Percentiles rank a stretch among this genome's conserved stretches.
These are phyloP conservation scores for Drosophila meridionalis DNA, from an alignment of 2,888 invertebrate genomes.

Conservation along the genomic window DNA sequence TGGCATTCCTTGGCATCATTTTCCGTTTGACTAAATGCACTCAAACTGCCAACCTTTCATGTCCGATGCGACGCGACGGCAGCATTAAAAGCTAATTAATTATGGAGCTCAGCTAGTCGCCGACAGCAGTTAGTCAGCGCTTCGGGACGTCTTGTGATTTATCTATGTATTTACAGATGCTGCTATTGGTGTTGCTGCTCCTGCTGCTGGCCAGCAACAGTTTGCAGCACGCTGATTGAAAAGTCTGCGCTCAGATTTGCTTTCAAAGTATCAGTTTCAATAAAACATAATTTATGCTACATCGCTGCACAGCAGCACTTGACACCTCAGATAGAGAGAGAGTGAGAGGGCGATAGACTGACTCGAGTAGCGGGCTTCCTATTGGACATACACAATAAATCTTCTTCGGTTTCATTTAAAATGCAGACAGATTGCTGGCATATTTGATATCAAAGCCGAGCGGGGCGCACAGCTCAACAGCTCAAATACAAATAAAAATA, in stretches of 20 bases:
- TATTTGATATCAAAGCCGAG: conserved; percentile 64
- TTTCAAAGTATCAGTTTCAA: conserved; percentile 73
- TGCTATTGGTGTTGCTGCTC: conserved; percentile 4
- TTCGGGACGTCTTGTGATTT: conserved; percentile 64
- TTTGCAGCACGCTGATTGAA: conserved; percentile 64
- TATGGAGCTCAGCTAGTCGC: conserved; percentile 60
- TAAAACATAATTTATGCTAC: conserved; percentile 75
- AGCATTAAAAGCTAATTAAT: conserved; percentile 80
- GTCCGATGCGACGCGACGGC: conserved; percentile 30
- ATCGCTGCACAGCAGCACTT: conserved; percentile 62
- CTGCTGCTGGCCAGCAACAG: conserved; percentile 60
- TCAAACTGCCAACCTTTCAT: conserved; percentile 63
- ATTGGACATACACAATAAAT: conserved; percentile 67
- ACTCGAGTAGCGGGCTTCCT: neutral
- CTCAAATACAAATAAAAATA: neutral
- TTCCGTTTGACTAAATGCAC: conserved; percentile 82
- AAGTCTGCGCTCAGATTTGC: conserved; percentile 60
- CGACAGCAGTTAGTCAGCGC: conserved; percentile 53
- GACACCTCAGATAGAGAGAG: conserved; percentile 62
- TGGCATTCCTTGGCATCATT: conserved; percentile 71
- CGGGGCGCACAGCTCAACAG: conserved; percentile 23
- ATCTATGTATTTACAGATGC: conserved; percentile 47
- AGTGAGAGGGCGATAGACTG: neutral
- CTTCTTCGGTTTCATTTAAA: conserved; percentile 77
- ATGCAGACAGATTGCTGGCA: conserved; percentile 79